phyloP scores from a whole-genome alignment of 2,888 invertebrate genomes.

The Stegophylla sp. region DNA sequence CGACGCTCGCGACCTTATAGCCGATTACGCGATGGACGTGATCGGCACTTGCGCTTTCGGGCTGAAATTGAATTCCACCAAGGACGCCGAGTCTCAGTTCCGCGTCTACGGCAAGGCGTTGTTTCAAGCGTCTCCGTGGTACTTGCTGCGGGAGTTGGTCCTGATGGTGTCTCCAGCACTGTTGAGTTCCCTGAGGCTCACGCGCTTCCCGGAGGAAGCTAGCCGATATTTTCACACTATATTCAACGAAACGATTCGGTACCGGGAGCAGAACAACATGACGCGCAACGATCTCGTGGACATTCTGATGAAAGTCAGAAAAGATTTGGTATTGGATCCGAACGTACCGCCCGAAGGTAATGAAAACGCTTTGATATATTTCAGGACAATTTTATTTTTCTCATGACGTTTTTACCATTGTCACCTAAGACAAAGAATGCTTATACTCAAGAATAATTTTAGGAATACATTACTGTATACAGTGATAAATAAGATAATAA shows the following conservation, averaged over 20 bases:
- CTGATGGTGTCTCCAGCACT: conserved; percentile 25
- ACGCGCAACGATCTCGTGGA: conserved; percentile 50
- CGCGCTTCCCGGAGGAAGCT: conserved; percentile 5
- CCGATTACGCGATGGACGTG: conserved; percentile 67
- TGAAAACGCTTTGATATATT: too few species aligned
- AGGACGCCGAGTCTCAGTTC: conserved; percentile 65
- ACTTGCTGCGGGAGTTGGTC: background rate
- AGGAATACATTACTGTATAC: too few species aligned
- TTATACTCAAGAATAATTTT: too few species aligned
- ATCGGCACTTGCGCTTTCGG: conserved; percentile 67
- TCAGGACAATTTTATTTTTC: too few species aligned
- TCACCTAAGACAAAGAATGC: too few species aligned
- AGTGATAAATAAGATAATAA: too few species aligned
- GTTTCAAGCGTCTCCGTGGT: background rate
- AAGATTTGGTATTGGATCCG: background rate
- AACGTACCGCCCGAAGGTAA: too few species aligned
- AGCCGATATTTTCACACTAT: conserved; percentile 2
- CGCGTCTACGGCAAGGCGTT: conserved; percentile 63
- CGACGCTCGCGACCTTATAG: conserved; percentile 65
- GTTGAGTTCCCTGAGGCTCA: background rate
- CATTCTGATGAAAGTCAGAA: conserved; percentile 23
- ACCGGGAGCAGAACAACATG: conserved; percentile 25
- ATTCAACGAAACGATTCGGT: conserved; percentile 34
- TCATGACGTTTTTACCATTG: too few species aligned
- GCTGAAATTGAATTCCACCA: conserved; percentile 66